A percentile compares a stretch with the other conserved stretches of the same genome.
Conservation (phyloP, 2,888 invertebrate genomes). For the Drosophila antonietae region DNA sequence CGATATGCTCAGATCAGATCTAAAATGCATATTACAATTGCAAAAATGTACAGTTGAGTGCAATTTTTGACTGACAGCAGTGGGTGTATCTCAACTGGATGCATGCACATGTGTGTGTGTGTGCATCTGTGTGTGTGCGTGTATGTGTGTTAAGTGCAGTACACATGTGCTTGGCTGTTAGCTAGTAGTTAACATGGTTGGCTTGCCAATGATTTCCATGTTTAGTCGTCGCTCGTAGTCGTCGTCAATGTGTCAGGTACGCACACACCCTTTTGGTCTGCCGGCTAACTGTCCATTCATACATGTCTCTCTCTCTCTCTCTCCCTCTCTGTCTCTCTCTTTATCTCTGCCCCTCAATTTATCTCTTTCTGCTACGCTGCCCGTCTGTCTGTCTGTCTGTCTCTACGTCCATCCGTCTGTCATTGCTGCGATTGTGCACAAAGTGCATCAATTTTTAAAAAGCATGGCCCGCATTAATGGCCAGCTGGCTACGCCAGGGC, state of each 20-base stretch:
- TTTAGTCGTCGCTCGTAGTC: constrained; percentile 53
- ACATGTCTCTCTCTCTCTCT: constrained; percentile 5
- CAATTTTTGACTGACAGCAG: constrained; percentile 64
- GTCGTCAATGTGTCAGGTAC: constrained; percentile 53
- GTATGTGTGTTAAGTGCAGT: constrained; percentile 3
- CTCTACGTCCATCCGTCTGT: constrained; percentile 20
- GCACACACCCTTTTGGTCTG: constrained; percentile 19
- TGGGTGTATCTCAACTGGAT: constrained; percentile 13
- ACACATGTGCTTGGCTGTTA: constrained; percentile 29
- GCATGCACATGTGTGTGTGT: neutral
- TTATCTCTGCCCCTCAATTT: neutral
- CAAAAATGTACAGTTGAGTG: constrained; percentile 68
- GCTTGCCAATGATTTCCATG: constrained; percentile 63
- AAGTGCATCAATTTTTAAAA: constrained; percentile 62
- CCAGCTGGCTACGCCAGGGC: constrained; percentile 24
- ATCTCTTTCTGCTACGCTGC: constrained; percentile 15
- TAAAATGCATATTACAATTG: constrained; percentile 50
- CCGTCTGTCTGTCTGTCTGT: constrained; percentile 12
- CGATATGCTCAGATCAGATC: constrained; percentile 47
- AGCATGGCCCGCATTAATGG: constrained; percentile 45
- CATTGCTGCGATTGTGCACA: constrained; percentile 44
- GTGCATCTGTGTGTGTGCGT: neutral
- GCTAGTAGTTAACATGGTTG: constrained; percentile 58
- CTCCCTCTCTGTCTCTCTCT: neutral
- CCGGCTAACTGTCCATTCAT: constrained; percentile 42